Evolutionary conservation across 1,140 invertebrate genomes (phyloP).

Genomic region (Diprion similis): DNA sequence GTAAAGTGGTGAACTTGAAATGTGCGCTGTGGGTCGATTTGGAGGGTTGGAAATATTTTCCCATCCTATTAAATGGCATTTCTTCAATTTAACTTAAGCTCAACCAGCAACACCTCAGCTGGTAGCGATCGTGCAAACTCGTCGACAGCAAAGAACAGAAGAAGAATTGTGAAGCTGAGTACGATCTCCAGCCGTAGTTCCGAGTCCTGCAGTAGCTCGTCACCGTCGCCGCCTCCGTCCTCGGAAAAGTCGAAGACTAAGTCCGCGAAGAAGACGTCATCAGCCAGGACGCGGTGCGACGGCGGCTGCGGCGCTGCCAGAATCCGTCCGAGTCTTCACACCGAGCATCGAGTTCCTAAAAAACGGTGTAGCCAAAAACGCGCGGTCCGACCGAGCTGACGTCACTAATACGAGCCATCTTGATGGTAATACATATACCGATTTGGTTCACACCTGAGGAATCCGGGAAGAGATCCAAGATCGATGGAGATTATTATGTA

Average conservation of each 20-base stretch:
- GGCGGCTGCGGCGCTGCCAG: slow-evolving; percentile 24
- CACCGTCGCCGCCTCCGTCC: neutral
- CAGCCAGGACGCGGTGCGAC: neutral
- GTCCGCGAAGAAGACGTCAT: neutral
- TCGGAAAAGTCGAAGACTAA: neutral
- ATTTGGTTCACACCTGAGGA: no score
- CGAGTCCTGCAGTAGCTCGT: neutral
- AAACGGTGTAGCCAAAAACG: slow-evolving; percentile 20
- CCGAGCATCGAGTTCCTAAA: slow-evolving; percentile 36
- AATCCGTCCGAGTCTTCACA: slow-evolving; percentile 40
- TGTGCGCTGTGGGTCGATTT: no score
- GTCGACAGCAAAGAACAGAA: neutral
- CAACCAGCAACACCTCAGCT: neutral
- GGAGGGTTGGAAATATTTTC: no score
- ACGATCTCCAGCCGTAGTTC: neutral
- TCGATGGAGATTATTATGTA: no score
- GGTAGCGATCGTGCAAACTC: neutral
- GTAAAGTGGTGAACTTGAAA: no score
- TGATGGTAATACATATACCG: no score
- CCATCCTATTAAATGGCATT: no score
- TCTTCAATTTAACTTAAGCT: neutral
- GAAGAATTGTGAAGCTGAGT: neutral
- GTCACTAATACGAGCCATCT: neutral
- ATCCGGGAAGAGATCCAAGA: no score
- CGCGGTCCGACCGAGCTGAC: neutral